Base-by-base conservation (phyloP, 2,113 vertebrate genomes). In the Danionella cerebrum region DNA sequence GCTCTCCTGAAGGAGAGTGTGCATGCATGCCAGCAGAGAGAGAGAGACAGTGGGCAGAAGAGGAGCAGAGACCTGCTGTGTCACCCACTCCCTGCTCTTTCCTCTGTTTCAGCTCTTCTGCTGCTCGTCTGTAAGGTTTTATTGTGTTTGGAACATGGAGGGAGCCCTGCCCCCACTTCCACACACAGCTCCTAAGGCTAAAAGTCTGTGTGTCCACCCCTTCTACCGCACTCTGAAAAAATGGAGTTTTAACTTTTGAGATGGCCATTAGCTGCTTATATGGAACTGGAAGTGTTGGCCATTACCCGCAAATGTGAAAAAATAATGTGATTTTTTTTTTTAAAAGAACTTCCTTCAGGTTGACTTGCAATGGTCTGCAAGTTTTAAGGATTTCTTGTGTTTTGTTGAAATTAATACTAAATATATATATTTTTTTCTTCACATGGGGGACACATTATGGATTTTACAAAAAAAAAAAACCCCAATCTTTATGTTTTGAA, bases 131-230 rank as follows among this genome's bases (percentile, higher is more conserved):
- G 33, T 35, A 42, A 5, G 1, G 25, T 69, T 71, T 60, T 60
- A 44, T 76, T 76, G 69, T 69, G 42, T 69, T 42, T 54, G 13
- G 18, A 69, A 45, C 65, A n/a, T 18, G 48, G 57, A 29, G 64
- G 64, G 35, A 44, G 29, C 62, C 70, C 70, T 54, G 39, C 74
- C 74, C 74, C 74, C 60, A 18, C 41, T 47, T 19, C 39, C 13
- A 67, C 41, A 50, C 8, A 70, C 57, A 54, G 8, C 65, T 65
- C 45, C 74, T 54, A 36, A 51, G 47, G 60, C 48, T 41, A 54
- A 72, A 66, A 62, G 27, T 65, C 53, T 62, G 53, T 29, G 33
- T 50, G 36, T 42, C 44, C 11, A 2, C 66, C 65, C 59, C 58
- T 35, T 33, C 50, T 62, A 21, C 29, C 13, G 11, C 24, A 9